Conservation (phyloP, 2,888 invertebrate species). For the Epistrophella euchroma region DNA sequence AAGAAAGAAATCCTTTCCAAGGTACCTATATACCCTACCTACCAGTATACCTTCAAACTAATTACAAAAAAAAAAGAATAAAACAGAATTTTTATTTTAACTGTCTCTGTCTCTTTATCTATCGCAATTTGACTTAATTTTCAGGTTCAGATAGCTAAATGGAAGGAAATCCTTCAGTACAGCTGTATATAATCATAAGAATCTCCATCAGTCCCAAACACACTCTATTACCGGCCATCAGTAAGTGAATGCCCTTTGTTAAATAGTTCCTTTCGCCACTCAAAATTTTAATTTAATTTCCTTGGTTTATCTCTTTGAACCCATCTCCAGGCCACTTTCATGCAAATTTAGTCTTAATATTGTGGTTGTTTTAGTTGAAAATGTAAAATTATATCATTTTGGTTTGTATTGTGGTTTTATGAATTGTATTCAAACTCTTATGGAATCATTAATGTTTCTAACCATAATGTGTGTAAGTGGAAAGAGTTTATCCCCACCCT, state of each 20-base stretch:
- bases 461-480: slow-evolving; percentile 5
- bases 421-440: slow-evolving; percentile 12
- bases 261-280: slow-evolving; percentile 37
- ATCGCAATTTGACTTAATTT: slow-evolving; percentile 31
- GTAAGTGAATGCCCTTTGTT: slow-evolving; percentile 19
- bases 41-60: neutral
- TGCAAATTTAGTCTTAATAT: slow-evolving; percentile 21
- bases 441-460: slow-evolving; percentile 10
- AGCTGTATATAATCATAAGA: neutral
- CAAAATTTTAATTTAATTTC: slow-evolving; percentile 33
- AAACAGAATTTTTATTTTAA: slow-evolving; percentile 22
- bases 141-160: slow-evolving; percentile 31
- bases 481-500: neutral
- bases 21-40: neutral
- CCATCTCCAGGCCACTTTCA: slow-evolving; percentile 11
- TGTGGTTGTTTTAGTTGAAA: slow-evolving; percentile 8
- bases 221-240: slow-evolving; percentile 9
- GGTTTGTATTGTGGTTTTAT: slow-evolving; percentile 17
- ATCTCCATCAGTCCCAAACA: neutral
- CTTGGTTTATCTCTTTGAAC: slow-evolving; percentile 30
- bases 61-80: slow-evolving; percentile 6
- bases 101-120: slow-evolving; percentile 16
- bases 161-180: slow-evolving; percentile 28
- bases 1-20: slow-evolving; percentile 1
- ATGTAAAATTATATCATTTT: slow-evolving; percentile 26